Evolutionary conservation across 2,797 vertebrate genomes (phyloP).

Genomic region (Hipposideros larvatus): DNA sequence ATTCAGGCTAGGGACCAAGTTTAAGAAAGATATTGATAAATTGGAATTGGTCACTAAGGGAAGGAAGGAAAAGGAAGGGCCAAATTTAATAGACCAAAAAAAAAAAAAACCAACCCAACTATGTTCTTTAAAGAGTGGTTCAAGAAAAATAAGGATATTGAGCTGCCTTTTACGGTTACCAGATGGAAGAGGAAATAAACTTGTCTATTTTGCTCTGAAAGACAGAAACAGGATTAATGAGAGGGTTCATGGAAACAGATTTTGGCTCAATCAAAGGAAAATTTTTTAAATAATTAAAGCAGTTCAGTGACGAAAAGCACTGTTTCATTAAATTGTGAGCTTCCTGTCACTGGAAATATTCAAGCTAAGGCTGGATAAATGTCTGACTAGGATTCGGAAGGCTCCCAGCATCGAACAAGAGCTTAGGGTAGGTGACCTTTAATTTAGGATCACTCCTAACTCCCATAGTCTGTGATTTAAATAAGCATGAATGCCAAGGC

Average conservation of each 20-base stretch:
- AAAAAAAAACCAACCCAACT: neutral
- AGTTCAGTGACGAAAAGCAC: constrained; percentile 48
- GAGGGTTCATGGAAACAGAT: constrained; percentile 47
- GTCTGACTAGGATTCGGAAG: constrained; percentile 16
- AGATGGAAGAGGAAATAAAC: neutral
- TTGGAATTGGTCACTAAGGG: neutral
- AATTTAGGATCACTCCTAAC: neutral
- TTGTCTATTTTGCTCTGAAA: constrained; percentile 51
- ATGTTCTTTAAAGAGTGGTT: neutral
- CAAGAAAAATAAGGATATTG: neutral
- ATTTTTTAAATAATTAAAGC: constrained; percentile 59
- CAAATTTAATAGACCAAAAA: neutral
- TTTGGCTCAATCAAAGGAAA: constrained; percentile 65
- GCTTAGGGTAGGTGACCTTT: constrained; percentile 11
- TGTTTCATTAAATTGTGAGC: constrained; percentile 45
- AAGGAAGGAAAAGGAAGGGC: neutral
- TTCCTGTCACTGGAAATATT: constrained; percentile 50
- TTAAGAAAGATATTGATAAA: constrained; percentile 6
- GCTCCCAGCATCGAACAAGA: neutral
- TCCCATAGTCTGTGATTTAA: constrained; percentile 47
- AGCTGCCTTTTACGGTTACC: neutral
- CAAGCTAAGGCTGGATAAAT: neutral
- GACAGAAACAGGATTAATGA: constrained; percentile 40
- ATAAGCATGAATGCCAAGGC: constrained; percentile 54
- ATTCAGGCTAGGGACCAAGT: neutral